A percentile compares a stretch with the other conserved stretches of the same genome.
These are phyloP conservation scores for Pangasius macronema DNA, from an alignment of 2,797 vertebrate species.

Conservation along the genomic window DNA sequence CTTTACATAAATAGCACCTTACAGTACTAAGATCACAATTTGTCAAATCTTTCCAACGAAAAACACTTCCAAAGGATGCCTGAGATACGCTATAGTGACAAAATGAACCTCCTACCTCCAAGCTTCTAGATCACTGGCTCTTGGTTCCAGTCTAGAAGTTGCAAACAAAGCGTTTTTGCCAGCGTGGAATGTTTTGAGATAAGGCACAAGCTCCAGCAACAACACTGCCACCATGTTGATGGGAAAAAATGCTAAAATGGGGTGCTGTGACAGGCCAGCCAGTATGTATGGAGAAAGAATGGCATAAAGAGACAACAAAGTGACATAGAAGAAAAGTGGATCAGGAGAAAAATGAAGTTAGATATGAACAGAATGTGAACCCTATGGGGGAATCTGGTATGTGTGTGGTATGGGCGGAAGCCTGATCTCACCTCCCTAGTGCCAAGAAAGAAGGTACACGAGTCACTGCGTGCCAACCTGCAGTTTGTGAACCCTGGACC, in stretches of 20 bases:
- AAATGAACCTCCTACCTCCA: background rate
- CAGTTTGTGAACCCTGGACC: conserved; percentile 47
- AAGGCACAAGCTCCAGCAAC: background rate
- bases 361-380: background rate
- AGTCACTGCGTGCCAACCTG: conserved; percentile 41
- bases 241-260: background rate
- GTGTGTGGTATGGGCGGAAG: background rate
- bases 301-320: background rate
- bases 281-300: background rate
- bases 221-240: background rate
- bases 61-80: background rate
- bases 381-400: background rate
- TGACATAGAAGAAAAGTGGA: background rate
- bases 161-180: background rate
- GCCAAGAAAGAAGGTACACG: conserved; percentile 14
- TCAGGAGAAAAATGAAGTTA: background rate
- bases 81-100: background rate
- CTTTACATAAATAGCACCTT: background rate
- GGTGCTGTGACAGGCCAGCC: background rate
- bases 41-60: background rate
- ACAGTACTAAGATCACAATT: background rate
- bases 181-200: background rate
- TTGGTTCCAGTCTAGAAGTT: background rate
- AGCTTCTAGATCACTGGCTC: background rate
- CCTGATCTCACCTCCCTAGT: conserved; percentile 9